Base-by-base conservation (phyloP, 2,888 invertebrate species). In the Podotricha telesiphe region DNA sequence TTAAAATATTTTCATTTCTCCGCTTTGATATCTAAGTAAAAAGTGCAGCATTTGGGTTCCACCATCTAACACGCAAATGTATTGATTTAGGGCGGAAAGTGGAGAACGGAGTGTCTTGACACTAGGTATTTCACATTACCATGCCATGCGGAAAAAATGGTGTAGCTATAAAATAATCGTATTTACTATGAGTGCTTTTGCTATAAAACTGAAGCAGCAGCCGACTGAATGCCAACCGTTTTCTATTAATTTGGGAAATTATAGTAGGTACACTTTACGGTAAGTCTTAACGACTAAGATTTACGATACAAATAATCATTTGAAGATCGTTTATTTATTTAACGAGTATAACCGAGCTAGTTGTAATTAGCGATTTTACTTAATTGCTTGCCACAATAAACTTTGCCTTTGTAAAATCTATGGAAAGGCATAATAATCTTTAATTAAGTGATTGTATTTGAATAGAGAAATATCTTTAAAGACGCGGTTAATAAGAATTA, bases 221-320 rank as follows among this genome's bases (percentile, higher is more conserved):
- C 15, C 51, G 15, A 28, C 8, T 28, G 7, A 53, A 51, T 28
- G 15, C 53, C 53, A 55, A 55, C 34, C 11, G 28, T 55, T 55
- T 5, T 17, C 34, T 34, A 55, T 55, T 53, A 53, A 53, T 53
- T 55, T 34, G 6, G 13, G 34, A 19, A 17, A 59, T 59, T 42
- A 19, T 42, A 34, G 40, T 56, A 53, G 55, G 45, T 56, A 56
- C 40, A 51, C 59, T 65, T 65, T 42, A 69, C 48, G 55, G 51
- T 61, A 55, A 22, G 20, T 48, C 61, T 65, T 47, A 65, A 65
- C 45, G 47, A 22, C 40, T 40, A 53, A 69, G 19, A 37, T 50
- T 66, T 62, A 69, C 48, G 66, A 56, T 65, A 65, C 69, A 37
- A 69, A 65, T 62, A 69, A 69, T 66, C 69, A 40, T 56, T 66